These are phyloP conservation scores for Thaumatotibia leucotreta DNA, from an alignment of 1,140 invertebrate species.

Conservation along the genomic window DNA sequence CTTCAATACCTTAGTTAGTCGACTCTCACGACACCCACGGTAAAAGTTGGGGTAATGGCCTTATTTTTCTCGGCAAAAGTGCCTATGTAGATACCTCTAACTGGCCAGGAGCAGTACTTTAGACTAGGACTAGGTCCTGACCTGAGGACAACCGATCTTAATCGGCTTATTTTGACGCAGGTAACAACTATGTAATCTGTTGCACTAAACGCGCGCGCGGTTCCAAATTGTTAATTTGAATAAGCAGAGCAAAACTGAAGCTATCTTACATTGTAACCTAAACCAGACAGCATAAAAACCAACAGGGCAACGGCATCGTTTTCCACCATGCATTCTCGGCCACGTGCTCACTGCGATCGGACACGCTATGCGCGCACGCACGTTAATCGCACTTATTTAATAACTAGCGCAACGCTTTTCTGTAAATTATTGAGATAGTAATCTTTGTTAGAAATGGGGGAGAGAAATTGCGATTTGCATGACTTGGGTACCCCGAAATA, in stretches of 20 bases:
- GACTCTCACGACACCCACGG: too few relatives aligned
- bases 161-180: too few relatives aligned
- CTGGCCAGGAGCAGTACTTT: too few relatives aligned
- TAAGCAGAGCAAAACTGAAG: background rate
- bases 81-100: too few relatives aligned
- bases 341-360: background rate
- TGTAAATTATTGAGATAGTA: background rate
- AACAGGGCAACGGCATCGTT: conserved; percentile 6
- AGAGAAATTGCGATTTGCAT: background rate
- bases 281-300: background rate
- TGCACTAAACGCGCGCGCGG: too few relatives aligned
- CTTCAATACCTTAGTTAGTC: too few relatives aligned
- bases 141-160: too few relatives aligned
- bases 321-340: conserved; percentile 7
- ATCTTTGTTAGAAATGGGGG: background rate
- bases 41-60: too few relatives aligned
- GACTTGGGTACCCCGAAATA: background rate
- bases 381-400: conserved; percentile 12
- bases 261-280: background rate
- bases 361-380: background rate
- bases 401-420: background rate
- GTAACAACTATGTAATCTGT: too few relatives aligned
- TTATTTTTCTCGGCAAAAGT: too few relatives aligned
- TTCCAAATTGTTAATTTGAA: background rate
- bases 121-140: too few relatives aligned